phyloP scores from a whole-genome alignment of 2,888 invertebrate genomes.

The Onchidella celtica region DNA sequence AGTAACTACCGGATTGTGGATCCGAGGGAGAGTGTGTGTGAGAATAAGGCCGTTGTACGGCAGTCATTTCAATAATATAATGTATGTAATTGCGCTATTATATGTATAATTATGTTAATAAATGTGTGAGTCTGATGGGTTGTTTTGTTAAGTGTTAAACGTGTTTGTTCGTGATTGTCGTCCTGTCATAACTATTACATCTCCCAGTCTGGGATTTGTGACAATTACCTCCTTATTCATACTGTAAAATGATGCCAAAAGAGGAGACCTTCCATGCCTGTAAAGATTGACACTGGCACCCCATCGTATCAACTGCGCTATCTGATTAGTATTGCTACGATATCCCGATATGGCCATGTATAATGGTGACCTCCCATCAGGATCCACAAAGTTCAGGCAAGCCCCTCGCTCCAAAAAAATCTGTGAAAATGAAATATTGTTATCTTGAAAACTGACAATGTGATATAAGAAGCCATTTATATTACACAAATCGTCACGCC shows the following conservation, averaged over 20 bases:
- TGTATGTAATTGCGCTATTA: too few species aligned
- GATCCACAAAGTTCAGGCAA: conserved; percentile 38
- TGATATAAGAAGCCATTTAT: not conserved
- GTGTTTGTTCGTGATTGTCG: too few species aligned
- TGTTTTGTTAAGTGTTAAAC: too few species aligned
- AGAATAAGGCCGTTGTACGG: too few species aligned
- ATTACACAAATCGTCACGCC: not conserved
- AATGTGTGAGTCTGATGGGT: too few species aligned
- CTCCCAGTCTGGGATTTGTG: too few species aligned
- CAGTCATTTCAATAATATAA: too few species aligned
- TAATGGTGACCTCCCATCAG: conserved; percentile 41
- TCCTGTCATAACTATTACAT: too few species aligned
- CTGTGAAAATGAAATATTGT: conserved; percentile 25
- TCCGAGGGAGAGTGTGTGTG: too few species aligned
- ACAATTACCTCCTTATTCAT: conserved; percentile 45
- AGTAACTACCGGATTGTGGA: too few species aligned
- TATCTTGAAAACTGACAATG: too few species aligned
- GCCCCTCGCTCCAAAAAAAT: conserved; percentile 43
- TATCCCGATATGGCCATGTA: conserved; percentile 30
- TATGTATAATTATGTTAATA: too few species aligned
- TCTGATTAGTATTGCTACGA: not conserved
- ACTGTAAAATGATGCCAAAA: conserved; percentile 36
- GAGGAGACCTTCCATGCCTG: conserved; percentile 29
- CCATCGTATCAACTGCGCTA: conserved; percentile 20
- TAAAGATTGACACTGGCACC: conserved; percentile 35